These are phyloP conservation scores for Artibeus jamaicensis DNA, from an alignment of 2,797 vertebrate genomes.

Conservation along the genomic window DNA sequence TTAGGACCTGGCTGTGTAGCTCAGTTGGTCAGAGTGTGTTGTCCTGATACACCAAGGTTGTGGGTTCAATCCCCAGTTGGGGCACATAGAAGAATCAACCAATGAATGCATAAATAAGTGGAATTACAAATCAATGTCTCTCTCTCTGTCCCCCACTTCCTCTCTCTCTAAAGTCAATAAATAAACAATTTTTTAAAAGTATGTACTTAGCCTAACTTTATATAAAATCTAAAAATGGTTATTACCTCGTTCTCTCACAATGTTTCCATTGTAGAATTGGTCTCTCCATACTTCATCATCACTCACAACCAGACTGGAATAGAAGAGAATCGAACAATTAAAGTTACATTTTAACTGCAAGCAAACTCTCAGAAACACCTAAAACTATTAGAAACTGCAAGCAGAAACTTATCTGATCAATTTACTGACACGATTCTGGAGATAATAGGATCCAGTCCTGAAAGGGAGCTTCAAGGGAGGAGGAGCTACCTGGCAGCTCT, in stretches of 20 bases:
- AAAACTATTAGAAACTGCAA: background rate
- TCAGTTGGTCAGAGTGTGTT: no score
- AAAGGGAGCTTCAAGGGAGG: conserved; percentile 22
- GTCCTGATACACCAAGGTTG: no score
- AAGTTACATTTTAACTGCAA: background rate
- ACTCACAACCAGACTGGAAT: conserved; percentile 87
- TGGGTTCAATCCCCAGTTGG: background rate
- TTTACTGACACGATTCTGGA: background rate
- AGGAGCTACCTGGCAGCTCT: conserved; percentile 86
- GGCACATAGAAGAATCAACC: background rate
- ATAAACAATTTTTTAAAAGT: background rate
- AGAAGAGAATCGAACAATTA: conserved; percentile 47
- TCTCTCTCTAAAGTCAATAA: background rate
- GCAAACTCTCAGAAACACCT: background rate
- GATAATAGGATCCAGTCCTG: background rate
- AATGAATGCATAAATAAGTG: background rate
- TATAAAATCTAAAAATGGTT: background rate
- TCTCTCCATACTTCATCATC: conserved; percentile 88
- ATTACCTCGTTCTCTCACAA: conserved; percentile 88
- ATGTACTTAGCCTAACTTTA: background rate
- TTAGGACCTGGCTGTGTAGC: no score
- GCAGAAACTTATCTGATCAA: background rate
- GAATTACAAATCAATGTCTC: background rate
- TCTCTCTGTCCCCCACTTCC: no score
- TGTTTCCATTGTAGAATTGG: conserved; percentile 87